Percentiles rank a stretch among this genome's conserved stretches.
Evolutionary conservation across 2,113 vertebrate genomes (phyloP).

Genomic region (Melanotaenia duboulayi): DNA sequence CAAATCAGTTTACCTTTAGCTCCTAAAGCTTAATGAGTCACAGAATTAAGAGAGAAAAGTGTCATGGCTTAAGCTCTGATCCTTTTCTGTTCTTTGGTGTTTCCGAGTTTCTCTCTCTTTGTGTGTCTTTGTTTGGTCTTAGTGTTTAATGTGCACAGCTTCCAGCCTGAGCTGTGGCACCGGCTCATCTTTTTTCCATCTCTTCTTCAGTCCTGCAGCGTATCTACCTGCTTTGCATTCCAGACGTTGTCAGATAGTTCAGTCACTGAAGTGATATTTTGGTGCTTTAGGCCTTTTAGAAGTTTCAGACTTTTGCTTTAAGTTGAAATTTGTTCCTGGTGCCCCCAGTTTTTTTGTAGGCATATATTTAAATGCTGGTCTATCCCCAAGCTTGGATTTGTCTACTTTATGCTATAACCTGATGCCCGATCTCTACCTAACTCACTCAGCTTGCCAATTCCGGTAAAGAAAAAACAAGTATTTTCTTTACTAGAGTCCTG

Average conservation of each 20-base stretch:
- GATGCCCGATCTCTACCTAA: not conserved
- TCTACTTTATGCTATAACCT: not conserved
- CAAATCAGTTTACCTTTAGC: conserved; percentile 38
- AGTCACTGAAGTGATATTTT: not conserved
- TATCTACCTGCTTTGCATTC: not conserved
- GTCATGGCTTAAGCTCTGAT: not conserved
- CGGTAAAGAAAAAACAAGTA: not conserved
- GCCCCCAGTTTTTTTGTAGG: not conserved
- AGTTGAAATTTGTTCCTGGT: not conserved
- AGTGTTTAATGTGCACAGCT: not conserved
- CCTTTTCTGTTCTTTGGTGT: not conserved
- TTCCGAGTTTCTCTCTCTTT: not conserved
- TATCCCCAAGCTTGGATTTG: not conserved
- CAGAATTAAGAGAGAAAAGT: conserved; percentile 17
- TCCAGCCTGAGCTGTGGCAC: not conserved
- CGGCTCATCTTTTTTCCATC: not conserved
- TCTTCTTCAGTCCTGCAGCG: not conserved
- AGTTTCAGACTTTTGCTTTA: not conserved
- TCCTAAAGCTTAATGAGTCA: conserved; percentile 42
- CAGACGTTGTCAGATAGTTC: not conserved
- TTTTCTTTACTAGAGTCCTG: not conserved
- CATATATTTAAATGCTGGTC: not conserved
- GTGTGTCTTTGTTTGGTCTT: not conserved
- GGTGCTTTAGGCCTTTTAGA: not conserved
- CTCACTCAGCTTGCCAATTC: not conserved